Evolutionary conservation across 2,113 vertebrate genomes (phyloP).

Genomic region (Myotis yumanensis): DNA sequence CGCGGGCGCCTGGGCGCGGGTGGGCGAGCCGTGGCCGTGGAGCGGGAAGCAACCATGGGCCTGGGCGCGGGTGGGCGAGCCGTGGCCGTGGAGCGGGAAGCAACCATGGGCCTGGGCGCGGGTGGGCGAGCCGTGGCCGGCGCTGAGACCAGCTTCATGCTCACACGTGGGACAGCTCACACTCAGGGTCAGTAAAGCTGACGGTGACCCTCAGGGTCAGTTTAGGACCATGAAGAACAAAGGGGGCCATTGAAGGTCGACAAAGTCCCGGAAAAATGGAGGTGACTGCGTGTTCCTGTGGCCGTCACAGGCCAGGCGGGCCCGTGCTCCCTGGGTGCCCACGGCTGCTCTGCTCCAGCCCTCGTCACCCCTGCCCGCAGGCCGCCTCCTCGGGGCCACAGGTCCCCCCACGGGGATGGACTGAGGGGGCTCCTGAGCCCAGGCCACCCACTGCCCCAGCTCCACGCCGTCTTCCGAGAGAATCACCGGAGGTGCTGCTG

Average conservation of each 20-base stretch:
- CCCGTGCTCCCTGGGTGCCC: neutral
- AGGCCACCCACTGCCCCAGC: fast-evolving
- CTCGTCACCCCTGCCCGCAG: fast-evolving
- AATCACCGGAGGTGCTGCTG: fast-evolving
- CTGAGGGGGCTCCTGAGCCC: neutral
- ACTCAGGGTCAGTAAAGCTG: no score
- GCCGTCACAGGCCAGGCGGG: fast-evolving
- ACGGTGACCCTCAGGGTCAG: fast-evolving
- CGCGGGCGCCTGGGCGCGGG: no score
- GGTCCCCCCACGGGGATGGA: no score
- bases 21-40: no score
- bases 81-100: no score
- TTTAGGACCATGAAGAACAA: neutral
- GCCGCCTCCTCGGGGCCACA: no score
- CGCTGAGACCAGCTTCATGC: fast-evolving
- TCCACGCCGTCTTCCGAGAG: no score
- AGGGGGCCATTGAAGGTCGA: neutral
- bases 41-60: no score
- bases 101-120: no score
- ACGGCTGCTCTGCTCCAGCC: fast-evolving
- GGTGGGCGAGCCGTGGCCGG: no score
- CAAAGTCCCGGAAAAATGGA: fast-evolving
- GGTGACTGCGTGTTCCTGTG: fast-evolving
- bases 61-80: no score
- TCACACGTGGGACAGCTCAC: fast-evolving